Evolutionary conservation across 2,113 vertebrate species (phyloP), one percentile per base, ranked within the genome.

Genomic region (Nerophis ophidion): DNA sequence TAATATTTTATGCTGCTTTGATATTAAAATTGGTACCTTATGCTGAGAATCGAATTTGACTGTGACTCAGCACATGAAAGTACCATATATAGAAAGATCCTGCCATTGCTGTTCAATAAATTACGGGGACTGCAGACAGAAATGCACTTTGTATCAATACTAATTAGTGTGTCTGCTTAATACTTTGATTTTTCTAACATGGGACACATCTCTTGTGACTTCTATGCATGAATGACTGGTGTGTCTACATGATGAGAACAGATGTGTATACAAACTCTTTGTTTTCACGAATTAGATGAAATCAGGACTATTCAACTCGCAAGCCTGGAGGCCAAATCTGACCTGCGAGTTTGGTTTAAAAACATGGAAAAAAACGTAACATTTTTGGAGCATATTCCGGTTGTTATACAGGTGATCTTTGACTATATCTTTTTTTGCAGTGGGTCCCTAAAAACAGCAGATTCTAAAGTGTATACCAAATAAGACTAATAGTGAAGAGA

Each of bases 231-330:
- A 56, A 6, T 42, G 46, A 34, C 50, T 33, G 19, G 19, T 51
- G 19, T 6, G 11, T 10, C 19, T 33, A 51, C 49, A 51, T 9
- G 26, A 52, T 34, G 55, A 62, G 72, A 66, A 63, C 63, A 54
- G 48, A 65, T 48, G 42, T 46, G 56, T 26, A 57, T 68, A 48
- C 65, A 70, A 44, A 60, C 38, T 62, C 46, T 16, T 40, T 38
- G 36, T 38, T 6, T 38, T 38, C 36, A 38, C 36, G 6, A 38
- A 38, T 38, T 40, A 8, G 38, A 8, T 26, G 3, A 26, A 26
- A 26, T 26, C 26, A 26, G 26, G 26, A 26, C 26, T 26, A 26
- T 26, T 26, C 26, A 26, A 26, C 26, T 3, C 3, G 26, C 26
- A 26, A 26, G 3, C 26, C 26, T 26, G 26, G 26, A 26, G 26